Base-by-base conservation (phyloP, 1,140 invertebrate genomes). In the Drosophila guanche region DNA sequence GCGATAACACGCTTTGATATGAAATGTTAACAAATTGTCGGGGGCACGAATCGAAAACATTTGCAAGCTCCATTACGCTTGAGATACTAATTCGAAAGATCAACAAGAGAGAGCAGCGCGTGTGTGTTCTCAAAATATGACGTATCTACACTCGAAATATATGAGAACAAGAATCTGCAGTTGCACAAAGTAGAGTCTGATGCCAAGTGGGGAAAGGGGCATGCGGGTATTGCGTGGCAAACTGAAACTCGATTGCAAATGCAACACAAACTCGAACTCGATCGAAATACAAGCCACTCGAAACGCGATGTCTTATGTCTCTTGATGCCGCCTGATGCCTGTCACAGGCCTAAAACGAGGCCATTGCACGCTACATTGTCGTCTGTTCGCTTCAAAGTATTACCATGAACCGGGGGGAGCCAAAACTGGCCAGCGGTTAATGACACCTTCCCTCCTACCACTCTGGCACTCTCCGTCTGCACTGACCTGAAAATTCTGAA, bases 301-400 rank as follows among this genome's bases (percentile, higher is more conserved):
- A 37, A 37, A 37, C 33, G 33, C 33, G 33, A 37, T 37, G 33
- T 37, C 33, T 37, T 10, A 37, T 37, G 33, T 37, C 45, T 12
- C 20, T 66, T 40, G 66, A 58, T 59, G 67, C 41, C 66, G 67
- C 41, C 66, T 70, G 67, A 70, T 59, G 63, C 66, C 65, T 70
- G 67, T 70, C 67, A 70, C 43, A 70, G 67, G 54, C 65, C 50
- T 45, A 70, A 70, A 70, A 70, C 67, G 67, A 59, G 67, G 67
- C 66, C 67, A 70, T 45, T 70, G 67, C 66, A 70, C 67, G 67
- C 54, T 29, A 70, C 62, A 67, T 37, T 68, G 62, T 68, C 65
- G 65, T 67, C 65, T 47, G 65, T 25, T 33, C 53, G 14, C 67
- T 68, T 68, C 41, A 68, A 20, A 20, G 62, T 68, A 37, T 68